Evolutionary conservation across 2,797 vertebrate genomes (phyloP), one percentile per base, ranked within the genome.

Genomic region (Rhynchonycteris naso): DNA sequence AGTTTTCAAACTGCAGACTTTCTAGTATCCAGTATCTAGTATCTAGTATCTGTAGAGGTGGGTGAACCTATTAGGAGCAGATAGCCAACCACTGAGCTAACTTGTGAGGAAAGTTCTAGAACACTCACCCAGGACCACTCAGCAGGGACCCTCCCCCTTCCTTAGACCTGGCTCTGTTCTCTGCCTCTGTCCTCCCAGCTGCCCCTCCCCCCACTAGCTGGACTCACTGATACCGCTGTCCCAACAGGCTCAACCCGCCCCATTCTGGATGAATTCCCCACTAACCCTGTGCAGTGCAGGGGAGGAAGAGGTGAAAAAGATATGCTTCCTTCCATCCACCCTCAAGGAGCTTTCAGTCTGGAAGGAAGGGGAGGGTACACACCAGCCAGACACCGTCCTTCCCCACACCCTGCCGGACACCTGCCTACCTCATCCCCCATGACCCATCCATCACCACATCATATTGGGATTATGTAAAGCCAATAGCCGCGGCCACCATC

Each of bases 171-270:
- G 50, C 66, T 83, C 68, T 71, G 66, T 28, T 65, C n/a, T 80
- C 76, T 14, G 12, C 68, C 69, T 66, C 58, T 18, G 35, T 38
- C 69, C 47, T 95, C 54, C 56, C 63, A 18, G 21, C 7, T n/a
- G n/a, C n/a, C n/a, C n/a, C n/a, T n/a, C n/a, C n/a, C 24, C 54
- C 87, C 91, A 30, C 52, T 93, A 95, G 95, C 95, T 85, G 88
- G 93, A 33, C 43, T 87, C 87, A 72, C 72, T 83, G 93, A 92
- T 84, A 93, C 95, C 66, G 35, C 54, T 35, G 56, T 88, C 38
- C n/a, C 5, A 33, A 87, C 90, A 96, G 88, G 92, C 69, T 91
- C 87, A 33, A 81, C 95, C 71, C 81, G 72, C 71, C 91, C 4
- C 0, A 12, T 58, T 38, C 93, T 65, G 79, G 83, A 89, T 65